A percentile compares a stretch with the other conserved stretches of the same genome.
These are phyloP conservation scores for Timandra comae DNA, from an alignment of 2,888 invertebrate genomes.

Conservation along the genomic window DNA sequence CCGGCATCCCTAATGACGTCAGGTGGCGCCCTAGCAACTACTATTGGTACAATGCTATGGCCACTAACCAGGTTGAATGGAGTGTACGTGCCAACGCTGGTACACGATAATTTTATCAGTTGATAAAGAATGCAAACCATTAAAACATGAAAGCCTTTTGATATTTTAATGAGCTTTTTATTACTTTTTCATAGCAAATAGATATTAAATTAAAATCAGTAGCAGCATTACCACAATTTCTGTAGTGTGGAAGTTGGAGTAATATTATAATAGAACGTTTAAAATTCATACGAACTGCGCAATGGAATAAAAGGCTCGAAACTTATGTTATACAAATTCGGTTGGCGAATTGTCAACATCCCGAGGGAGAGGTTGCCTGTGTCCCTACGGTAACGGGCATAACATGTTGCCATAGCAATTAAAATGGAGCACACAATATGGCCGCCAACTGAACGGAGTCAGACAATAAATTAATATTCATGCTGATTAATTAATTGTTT, in stretches of 20 bases:
- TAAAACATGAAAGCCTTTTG: no score
- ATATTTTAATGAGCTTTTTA: no score
- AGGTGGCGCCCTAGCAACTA: slow-evolving; percentile 4
- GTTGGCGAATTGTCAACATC: slow-evolving; percentile 4
- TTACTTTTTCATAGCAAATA: no score
- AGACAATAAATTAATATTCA: not conserved
- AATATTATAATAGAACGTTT: no score
- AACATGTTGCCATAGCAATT: slow-evolving; percentile 11
- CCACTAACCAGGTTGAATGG: slow-evolving; percentile 2
- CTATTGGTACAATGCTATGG: slow-evolving; percentile 4
- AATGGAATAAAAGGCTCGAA: no score
- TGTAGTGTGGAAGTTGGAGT: no score
- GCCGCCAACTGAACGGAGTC: not conserved
- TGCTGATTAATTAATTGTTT: slow-evolving; percentile 1
- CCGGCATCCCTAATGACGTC: slow-evolving; percentile 2
- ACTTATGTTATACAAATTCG: slow-evolving; percentile 4
- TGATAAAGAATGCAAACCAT: no score
- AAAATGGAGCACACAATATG: slow-evolving; percentile 14
- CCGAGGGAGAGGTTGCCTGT: slow-evolving; percentile 5
- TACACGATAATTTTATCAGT: not conserved
- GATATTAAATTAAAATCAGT: no score
- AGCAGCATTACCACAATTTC: no score
- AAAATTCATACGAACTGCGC: no score
- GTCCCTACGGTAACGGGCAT: not conserved
- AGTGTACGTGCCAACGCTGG: slow-evolving; percentile 4